Evolutionary conservation across 2,888 invertebrate genomes (phyloP).

Genomic region (Epicampocera succincta): DNA sequence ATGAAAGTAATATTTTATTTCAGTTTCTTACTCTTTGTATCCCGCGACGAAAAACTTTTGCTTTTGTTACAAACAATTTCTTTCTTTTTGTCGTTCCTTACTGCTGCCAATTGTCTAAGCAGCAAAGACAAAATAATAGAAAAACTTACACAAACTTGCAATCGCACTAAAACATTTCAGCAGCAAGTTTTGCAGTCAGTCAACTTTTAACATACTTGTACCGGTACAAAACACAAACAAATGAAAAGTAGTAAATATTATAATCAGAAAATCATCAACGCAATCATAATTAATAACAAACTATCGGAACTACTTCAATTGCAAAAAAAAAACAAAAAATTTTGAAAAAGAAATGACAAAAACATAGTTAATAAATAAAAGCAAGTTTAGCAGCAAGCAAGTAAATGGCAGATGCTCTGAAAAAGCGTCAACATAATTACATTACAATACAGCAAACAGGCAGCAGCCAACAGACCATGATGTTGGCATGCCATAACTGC

Average conservation of each 20-base stretch:
- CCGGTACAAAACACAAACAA: constrained; percentile 4
- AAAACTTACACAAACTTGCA: neutral
- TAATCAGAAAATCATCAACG: constrained; percentile 5
- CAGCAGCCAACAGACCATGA: constrained; percentile 33
- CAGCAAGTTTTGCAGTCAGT: too few species aligned
- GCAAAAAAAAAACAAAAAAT: neutral
- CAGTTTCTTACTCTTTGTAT: constrained; percentile 21
- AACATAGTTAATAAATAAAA: constrained; percentile 7
- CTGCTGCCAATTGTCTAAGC: constrained; percentile 2
- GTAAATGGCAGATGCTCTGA: constrained; percentile 45
- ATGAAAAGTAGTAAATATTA: constrained; percentile 1
- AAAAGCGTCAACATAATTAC: constrained; percentile 61
- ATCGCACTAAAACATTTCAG: too few species aligned
- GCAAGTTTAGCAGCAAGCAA: neutral
- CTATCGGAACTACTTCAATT: constrained; percentile 27
- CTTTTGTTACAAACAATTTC: constrained; percentile 35
- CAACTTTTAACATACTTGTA: neutral
- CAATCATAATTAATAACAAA: constrained; percentile 45
- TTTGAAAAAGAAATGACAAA: neutral
- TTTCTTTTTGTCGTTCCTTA: constrained; percentile 1
- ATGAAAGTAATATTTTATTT: constrained; percentile 54
- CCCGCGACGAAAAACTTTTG: constrained; percentile 44
- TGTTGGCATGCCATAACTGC: constrained; percentile 32
- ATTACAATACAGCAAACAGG: constrained; percentile 37
- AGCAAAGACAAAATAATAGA: constrained; percentile 20